phyloP scores from a whole-genome alignment of 2,113 vertebrate species.

The Chroicocephalus ridibundus region DNA sequence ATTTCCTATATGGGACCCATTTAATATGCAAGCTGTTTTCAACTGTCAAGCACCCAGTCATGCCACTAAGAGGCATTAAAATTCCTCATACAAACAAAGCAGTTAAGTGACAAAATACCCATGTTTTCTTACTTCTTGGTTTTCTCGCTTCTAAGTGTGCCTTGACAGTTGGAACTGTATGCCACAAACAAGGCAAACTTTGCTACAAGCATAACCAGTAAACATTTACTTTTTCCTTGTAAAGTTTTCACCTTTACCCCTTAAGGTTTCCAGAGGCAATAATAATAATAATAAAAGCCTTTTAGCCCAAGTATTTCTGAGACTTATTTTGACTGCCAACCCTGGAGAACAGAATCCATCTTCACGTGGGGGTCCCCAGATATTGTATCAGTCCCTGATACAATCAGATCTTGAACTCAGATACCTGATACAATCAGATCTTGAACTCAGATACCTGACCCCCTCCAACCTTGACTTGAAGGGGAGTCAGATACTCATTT shows the following conservation, averaged over 20 bases:
- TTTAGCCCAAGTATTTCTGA: neutral
- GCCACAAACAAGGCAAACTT: neutral
- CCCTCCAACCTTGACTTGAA: neutral
- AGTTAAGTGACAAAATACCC: neutral
- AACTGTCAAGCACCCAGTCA: neutral
- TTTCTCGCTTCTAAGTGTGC: neutral
- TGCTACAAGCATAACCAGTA: neutral
- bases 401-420: neutral
- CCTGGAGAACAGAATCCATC: neutral
- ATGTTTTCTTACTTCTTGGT: neutral
- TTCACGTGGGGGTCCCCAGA: neutral
- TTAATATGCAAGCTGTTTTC: neutral
- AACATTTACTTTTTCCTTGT: neutral
- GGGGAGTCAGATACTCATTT: neutral
- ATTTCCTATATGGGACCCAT: neutral
- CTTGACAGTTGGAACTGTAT: neutral
- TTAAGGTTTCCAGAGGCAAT: neutral
- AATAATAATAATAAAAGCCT: neutral
- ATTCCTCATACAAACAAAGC: neutral
- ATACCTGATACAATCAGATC: neutral
- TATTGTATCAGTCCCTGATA: neutral
- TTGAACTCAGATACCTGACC: neutral
- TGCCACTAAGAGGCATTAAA: constrained; percentile 29
- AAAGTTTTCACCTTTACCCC: neutral
- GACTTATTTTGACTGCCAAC: neutral